phyloP scores from a whole-genome alignment of 1,140 invertebrate species.

The Ctenoplectra terminalis region DNA sequence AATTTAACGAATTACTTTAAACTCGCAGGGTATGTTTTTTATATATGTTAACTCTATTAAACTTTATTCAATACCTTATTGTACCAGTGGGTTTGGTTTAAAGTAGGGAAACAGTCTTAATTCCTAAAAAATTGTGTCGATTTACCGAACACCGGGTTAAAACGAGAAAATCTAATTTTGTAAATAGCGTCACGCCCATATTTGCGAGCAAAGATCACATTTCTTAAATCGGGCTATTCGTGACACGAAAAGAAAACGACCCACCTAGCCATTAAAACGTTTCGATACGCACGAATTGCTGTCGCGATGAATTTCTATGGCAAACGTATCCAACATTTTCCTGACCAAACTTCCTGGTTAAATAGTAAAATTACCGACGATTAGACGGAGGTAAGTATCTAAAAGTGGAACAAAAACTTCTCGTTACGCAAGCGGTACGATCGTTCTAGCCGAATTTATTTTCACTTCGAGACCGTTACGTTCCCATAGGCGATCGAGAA shows the following conservation, averaged over 20 bases:
- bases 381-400: neutral
- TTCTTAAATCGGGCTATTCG: constrained; percentile 6
- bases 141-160: no score
- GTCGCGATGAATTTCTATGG: neutral
- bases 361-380: neutral
- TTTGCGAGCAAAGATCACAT: constrained; percentile 26
- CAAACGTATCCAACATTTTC: no score
- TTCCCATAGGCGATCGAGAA: neutral
- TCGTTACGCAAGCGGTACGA: no score
- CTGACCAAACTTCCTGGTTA: neutral
- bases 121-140: no score
- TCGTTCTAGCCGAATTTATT: constrained; percentile 2
- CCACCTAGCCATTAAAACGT: neutral
- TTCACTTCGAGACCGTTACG: neutral
- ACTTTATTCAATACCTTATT: no score
- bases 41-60: no score
- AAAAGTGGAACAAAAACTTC: neutral
- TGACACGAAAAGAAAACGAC: neutral
- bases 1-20: no score
- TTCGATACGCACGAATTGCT: neutral
- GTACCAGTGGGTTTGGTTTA: no score
- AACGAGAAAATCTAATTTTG: neutral
- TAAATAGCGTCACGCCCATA: constrained; percentile 19
- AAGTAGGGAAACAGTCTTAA: no score
- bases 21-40: no score